Base-by-base conservation (phyloP, 2,797 vertebrate species). In the Antrozous pallidus region DNA sequence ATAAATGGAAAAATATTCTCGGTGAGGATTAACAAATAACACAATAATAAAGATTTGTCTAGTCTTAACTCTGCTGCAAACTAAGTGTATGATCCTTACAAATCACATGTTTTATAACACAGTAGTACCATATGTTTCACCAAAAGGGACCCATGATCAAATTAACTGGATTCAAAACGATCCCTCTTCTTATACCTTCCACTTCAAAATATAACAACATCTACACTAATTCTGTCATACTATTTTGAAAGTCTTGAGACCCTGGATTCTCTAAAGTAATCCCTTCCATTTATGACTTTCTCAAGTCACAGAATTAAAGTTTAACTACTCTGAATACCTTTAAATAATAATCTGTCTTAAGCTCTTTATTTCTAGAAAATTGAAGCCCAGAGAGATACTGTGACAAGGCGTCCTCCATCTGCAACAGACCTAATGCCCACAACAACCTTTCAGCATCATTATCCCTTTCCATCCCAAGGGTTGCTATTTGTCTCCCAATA, bases 141-240 rank as follows among this genome's bases (percentile, higher is more conserved):
- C 49, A 79, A 94, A 85, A 78, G 17, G 20, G 47, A 5, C 17
- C 20, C 5, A 28, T 51, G 65, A 58, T 3, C 77, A 94, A 88
- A 70, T 69, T 79, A 84, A 87, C 20, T 84, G 36, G 42, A 73
- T 84, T 88, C 58, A 88, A 83, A n/a, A 79, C 88, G 42, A 93
- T 61, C 26, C 9, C 49, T 61, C 38, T 92, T 69, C 56, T 92
- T 67, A 47, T 4, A 65, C 11, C n/a, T 75, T 75, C 28, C 45
- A 87, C 16, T 63, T 81, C 87, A 90, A 86, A 78, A 73, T 71
- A 94, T 5, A 83, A 63, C 13, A 28, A 73, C 16, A 73, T 83
- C 40, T 75, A 70, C n/a, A 81, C 71, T 61, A 28, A 63, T 65
- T 90, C 40, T 86, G 47, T 73, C 63, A 85, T 17, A 92, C 42